phyloP scores from a whole-genome alignment of 2,888 invertebrate species.

The Cheilosia soror region DNA sequence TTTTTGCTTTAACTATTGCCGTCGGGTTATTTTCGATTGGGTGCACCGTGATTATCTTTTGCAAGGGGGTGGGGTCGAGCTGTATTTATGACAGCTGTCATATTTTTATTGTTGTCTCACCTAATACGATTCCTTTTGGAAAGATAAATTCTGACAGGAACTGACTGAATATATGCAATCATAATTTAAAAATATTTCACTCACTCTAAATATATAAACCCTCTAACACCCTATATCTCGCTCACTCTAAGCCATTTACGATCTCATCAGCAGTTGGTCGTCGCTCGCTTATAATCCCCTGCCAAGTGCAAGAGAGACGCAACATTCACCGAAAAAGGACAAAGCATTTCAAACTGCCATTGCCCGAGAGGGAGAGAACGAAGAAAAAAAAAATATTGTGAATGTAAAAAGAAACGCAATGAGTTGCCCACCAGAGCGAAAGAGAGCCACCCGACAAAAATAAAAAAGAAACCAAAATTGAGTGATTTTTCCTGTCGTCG shows the following conservation, averaged over 20 bases:
- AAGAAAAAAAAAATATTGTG: slow-evolving; percentile 7
- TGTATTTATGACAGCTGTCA: slow-evolving; percentile 7
- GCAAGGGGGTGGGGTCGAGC: slow-evolving; percentile 13
- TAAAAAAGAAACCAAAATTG: slow-evolving; percentile 76
- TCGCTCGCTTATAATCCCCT: slow-evolving; percentile 58
- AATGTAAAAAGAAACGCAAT: slow-evolving; percentile 33
- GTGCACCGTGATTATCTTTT: slow-evolving; percentile 9
- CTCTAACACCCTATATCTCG: slow-evolving; percentile 26
- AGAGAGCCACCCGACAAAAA: slow-evolving; percentile 31
- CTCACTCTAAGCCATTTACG: slow-evolving; percentile 9
- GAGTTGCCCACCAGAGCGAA: slow-evolving; percentile 31
- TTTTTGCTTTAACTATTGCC: slow-evolving; percentile 6
- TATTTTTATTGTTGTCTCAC: background rate
- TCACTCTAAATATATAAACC: slow-evolving; percentile 43
- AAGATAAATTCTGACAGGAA: slow-evolving; percentile 41
- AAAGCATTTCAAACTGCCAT: slow-evolving; percentile 16
- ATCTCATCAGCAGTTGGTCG: slow-evolving; percentile 63
- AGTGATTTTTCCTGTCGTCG: slow-evolving; percentile 81
- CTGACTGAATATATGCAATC: slow-evolving; percentile 45
- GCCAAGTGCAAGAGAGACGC: slow-evolving; percentile 19
- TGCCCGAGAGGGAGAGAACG: slow-evolving; percentile 66
- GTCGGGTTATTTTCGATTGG: slow-evolving; percentile 24
- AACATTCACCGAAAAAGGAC: background rate
- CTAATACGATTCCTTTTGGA: slow-evolving; percentile 7
- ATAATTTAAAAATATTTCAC: slow-evolving; percentile 50